phyloP scores from a whole-genome alignment of 2,113 vertebrate genomes.

The Stigmatopora nigra region DNA sequence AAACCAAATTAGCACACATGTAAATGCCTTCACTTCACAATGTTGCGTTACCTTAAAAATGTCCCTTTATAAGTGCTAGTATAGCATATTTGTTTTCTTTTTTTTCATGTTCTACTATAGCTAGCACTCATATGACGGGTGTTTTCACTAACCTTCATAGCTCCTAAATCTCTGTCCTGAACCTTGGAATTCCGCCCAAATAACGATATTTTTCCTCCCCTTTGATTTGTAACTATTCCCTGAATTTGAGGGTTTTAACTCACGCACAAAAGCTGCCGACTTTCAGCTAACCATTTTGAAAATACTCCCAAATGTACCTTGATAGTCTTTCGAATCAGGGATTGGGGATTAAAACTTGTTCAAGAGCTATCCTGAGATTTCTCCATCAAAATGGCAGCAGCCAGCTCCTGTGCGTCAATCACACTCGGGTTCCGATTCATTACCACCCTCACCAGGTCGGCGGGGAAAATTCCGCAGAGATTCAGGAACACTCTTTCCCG shows the following conservation, averaged over 20 bases:
- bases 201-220: neutral
- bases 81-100: conserved; percentile 18
- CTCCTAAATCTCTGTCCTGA: neutral
- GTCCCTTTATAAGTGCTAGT: conserved; percentile 53
- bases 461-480: conserved; percentile 91
- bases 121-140: conserved; percentile 24
- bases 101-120: conserved; percentile 30
- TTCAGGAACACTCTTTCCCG: conserved; percentile 86
- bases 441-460: conserved; percentile 82
- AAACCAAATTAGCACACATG: conserved; percentile 9
- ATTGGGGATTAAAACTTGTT: conserved; percentile 35
- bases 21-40: conserved; percentile 5
- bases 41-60: conserved; percentile 5
- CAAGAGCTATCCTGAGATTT: conserved; percentile 82
- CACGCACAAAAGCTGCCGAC: neutral
- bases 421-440: conserved; percentile 89
- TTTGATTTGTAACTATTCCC: neutral
- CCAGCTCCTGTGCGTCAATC: conserved; percentile 89
- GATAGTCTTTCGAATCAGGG: neutral
- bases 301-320: neutral
- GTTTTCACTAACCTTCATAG: neutral
- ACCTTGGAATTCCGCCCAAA: neutral
- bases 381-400: conserved; percentile 87
- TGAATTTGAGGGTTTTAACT: neutral
- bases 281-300: neutral